Evolutionary conservation across 2,888 invertebrate genomes (phyloP).

Genomic region (Halictus ligatus): DNA sequence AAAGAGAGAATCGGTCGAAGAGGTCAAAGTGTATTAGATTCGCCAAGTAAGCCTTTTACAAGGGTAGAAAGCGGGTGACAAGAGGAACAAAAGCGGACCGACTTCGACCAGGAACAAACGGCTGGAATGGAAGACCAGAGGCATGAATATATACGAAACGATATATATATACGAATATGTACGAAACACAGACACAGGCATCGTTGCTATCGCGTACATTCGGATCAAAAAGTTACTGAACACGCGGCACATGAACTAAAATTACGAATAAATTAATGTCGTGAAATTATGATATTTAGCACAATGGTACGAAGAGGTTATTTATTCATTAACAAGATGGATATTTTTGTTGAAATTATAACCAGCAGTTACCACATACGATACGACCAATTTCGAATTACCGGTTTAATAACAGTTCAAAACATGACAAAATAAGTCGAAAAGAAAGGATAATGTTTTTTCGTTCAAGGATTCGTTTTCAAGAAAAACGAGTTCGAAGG

Average conservation of each 20-base stretch:
- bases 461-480: too few species aligned
- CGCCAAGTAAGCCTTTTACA: conserved; percentile 71
- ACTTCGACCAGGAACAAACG: conserved; percentile 52
- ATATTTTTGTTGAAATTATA: not conserved
- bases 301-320: not conserved
- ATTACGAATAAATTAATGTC: not conserved
- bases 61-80: conserved; percentile 58
- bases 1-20: conserved; percentile 47
- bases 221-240: conserved; percentile 5
- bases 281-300: not conserved
- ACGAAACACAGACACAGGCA: conserved; percentile 11
- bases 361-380: not conserved
- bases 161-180: too few species aligned
- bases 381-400: not conserved
- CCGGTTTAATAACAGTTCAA: not conserved
- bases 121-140: conserved; percentile 37
- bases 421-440: not conserved
- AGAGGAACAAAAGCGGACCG: conserved; percentile 59
- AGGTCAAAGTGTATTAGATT: conserved; percentile 72
- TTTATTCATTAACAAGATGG: not conserved
- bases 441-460: too few species aligned
- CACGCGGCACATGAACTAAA: not conserved
- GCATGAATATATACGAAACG: conserved; percentile 37
- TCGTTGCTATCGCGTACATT: conserved; percentile 18
- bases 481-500: too few species aligned